phyloP scores from a whole-genome alignment of 2,797 vertebrate genomes.

The Cyprinodon diabolis region DNA sequence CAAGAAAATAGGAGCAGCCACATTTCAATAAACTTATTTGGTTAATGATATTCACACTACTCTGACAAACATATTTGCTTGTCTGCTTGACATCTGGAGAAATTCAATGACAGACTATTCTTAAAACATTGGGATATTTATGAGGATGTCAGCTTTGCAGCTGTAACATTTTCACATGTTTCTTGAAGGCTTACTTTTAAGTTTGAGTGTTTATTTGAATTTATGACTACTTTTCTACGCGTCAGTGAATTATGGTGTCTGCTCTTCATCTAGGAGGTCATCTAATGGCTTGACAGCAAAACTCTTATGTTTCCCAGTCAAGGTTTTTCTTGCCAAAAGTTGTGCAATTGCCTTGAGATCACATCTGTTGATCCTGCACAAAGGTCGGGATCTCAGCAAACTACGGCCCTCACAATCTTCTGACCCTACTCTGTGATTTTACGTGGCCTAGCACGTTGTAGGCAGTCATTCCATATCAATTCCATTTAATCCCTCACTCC shows the following conservation, averaged over 20 bases:
- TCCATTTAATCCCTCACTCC: not conserved
- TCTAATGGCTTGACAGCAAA: not conserved
- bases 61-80: not conserved
- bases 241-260: not conserved
- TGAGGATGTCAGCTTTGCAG: not conserved
- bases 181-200: not conserved
- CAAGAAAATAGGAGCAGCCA: too few relatives aligned
- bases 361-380: not conserved
- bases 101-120: not conserved
- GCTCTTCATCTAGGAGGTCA: not conserved
- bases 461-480: not conserved
- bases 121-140: too few relatives aligned
- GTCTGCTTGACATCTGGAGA: not conserved
- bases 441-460: too few relatives aligned
- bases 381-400: not conserved
- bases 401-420: not conserved
- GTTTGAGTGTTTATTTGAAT: not conserved
- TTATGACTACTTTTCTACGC: not conserved
- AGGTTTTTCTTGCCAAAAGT: not conserved
- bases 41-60: not conserved
- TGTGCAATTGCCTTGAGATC: not conserved
- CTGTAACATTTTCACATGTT: not conserved
- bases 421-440: not conserved
- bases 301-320: not conserved
- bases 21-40: not conserved